Conservation (phyloP, 2,797 vertebrate species). For the Lagocephalus sceleratus region DNA sequence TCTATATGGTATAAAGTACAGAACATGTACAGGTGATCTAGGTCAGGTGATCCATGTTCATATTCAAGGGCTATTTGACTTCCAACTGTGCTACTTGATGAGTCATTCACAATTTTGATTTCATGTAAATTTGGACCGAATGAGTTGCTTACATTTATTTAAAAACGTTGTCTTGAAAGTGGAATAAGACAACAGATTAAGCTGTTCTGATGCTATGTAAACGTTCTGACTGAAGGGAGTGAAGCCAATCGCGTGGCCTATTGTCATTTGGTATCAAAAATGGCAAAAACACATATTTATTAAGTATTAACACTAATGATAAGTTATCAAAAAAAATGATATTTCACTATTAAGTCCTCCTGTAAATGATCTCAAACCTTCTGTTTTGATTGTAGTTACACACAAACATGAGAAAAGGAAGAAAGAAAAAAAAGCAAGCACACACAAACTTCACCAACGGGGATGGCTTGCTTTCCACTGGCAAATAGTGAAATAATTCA, state of each 20-base stretch:
- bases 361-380: constrained; percentile 36
- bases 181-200: no score
- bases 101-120: no score
- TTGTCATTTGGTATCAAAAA: constrained; percentile 65
- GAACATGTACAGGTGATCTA: no score
- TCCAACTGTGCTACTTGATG: no score
- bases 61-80: no score
- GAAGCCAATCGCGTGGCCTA: constrained; percentile 44
- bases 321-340: constrained; percentile 62
- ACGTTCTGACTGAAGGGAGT: no score
- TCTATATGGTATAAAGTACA: no score
- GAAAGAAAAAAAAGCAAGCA: constrained; percentile 11
- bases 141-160: no score
- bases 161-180: no score
- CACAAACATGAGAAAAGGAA: constrained; percentile 29
- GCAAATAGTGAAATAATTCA: constrained; percentile 23
- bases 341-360: constrained; percentile 33
- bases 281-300: constrained; percentile 62
- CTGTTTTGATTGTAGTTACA: constrained; percentile 53
- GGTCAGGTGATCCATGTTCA: no score
- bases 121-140: no score
- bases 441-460: constrained; percentile 13
- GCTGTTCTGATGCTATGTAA: no score
- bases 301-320: constrained; percentile 70
- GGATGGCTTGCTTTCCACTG: constrained; percentile 28